Evolutionary conservation across 2,888 invertebrate species (phyloP).

Genomic region (Iphiclides podalirius): DNA sequence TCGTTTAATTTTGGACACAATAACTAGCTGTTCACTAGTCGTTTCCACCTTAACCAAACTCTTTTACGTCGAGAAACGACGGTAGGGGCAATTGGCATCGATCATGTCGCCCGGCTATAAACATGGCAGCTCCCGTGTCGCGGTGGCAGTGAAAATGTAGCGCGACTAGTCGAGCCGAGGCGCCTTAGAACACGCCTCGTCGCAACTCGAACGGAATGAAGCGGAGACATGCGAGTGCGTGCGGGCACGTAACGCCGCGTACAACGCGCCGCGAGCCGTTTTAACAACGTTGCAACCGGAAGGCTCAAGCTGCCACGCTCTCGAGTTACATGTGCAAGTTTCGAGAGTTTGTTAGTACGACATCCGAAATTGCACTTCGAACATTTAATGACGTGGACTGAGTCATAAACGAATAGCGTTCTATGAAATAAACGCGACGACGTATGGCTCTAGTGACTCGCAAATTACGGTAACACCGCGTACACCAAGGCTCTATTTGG

Average conservation of each 20-base stretch:
- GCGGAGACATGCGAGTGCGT: slow-evolving; percentile 16
- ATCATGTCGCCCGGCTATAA: slow-evolving; percentile 13
- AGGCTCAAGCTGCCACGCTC: not conserved
- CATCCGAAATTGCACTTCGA: too few species aligned
- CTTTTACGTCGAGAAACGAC: not conserved
- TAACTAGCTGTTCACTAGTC: too few species aligned
- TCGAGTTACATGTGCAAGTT: not conserved
- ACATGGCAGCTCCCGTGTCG: slow-evolving; percentile 16
- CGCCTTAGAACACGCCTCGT: slow-evolving; percentile 14
- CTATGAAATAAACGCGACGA: too few species aligned
- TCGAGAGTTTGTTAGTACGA: not conserved
- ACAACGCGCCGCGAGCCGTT: slow-evolving; percentile 3
- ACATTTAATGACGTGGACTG: too few species aligned
- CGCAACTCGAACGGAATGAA: slow-evolving; percentile 8
- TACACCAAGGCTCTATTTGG: too few species aligned
- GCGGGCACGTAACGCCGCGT: not conserved
- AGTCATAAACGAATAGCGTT: too few species aligned
- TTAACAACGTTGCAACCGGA: not conserved
- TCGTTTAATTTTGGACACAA: too few species aligned
- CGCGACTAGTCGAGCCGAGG: slow-evolving; percentile 11
- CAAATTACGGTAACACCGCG: too few species aligned
- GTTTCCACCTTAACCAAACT: too few species aligned
- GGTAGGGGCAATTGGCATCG: slow-evolving; percentile 5
- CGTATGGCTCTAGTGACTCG: too few species aligned
- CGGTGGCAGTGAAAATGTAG: slow-evolving; percentile 8